Evolutionary conservation across 2,888 invertebrate species (phyloP).

Genomic region (Lysandra coridon): DNA sequence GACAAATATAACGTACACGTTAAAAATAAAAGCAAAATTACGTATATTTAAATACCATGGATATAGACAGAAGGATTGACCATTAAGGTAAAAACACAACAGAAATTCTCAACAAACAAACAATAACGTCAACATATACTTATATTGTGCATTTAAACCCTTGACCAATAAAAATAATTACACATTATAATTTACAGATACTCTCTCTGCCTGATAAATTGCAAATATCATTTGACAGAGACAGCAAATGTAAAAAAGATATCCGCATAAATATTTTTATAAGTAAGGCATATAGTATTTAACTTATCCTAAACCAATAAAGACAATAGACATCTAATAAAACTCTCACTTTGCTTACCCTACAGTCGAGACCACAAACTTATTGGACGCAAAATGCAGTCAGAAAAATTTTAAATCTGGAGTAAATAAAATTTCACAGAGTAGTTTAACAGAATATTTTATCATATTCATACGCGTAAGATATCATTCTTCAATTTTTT

Average conservation of each 20-base stretch:
- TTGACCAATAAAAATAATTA: not conserved
- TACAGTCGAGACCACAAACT: conserved; percentile 2
- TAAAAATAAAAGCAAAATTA: conserved; percentile 14
- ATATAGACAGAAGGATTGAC: conserved; percentile 13
- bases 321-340: conserved; percentile 4
- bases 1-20: not conserved
- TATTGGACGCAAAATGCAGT: not conserved
- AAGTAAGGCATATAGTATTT: not conserved
- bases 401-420: not conserved
- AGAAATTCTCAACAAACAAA: conserved; percentile 5
- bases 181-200: not conserved
- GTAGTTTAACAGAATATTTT: not conserved
- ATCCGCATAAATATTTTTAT: conserved; percentile 1
- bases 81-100: not conserved
- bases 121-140: conserved; percentile 10
- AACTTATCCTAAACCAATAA: not conserved
- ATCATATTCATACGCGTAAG: not conserved
- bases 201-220: not conserved
- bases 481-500: not conserved
- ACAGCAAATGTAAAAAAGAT: not conserved
- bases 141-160: conserved; percentile 8
- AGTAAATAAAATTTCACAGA: not conserved
- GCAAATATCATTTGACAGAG: not conserved
- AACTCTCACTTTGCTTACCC: conserved; percentile 16
- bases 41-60: not conserved